Conservation (phyloP, 2,113 vertebrate species). For the Centropristis striata region DNA sequence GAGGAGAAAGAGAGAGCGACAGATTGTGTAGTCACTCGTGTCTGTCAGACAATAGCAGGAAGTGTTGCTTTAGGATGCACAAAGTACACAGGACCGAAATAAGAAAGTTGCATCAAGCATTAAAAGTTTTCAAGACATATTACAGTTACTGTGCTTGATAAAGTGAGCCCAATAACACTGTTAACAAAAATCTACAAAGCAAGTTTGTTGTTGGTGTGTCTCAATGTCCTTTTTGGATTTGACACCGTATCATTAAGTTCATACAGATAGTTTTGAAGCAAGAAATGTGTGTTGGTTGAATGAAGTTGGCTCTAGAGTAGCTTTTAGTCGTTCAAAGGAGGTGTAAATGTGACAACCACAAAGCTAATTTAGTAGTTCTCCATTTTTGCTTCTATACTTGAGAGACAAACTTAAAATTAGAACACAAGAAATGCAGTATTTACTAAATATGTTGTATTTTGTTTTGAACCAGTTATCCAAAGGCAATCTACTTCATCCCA, state of each 20-base stretch:
- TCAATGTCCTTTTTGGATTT: not conserved
- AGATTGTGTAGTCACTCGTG: conserved; percentile 53
- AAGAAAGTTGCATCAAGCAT: conserved; percentile 39
- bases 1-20: conserved; percentile 45
- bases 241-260: not conserved
- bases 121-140: not conserved
- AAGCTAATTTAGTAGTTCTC: not conserved
- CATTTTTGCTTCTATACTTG: not conserved
- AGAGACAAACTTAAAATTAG: not conserved
- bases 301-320: not conserved
- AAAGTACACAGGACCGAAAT: conserved; percentile 59
- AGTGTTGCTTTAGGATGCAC: conserved; percentile 74
- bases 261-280: not conserved
- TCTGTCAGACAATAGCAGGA: conserved; percentile 83
- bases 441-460: not conserved
- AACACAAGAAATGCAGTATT: not conserved
- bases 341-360: not conserved
- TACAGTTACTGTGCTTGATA: not conserved
- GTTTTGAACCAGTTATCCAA: conserved; percentile 1
- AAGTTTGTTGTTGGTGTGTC: not conserved
- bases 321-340: not conserved
- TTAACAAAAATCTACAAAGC: not conserved
- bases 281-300: not conserved
- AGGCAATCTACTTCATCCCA: not conserved
- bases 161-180: not conserved